A percentile compares a stretch with the other conserved stretches of the same genome.
phyloP scores from a whole-genome alignment of 2,797 vertebrate species.

The Sebastes jordani region DNA sequence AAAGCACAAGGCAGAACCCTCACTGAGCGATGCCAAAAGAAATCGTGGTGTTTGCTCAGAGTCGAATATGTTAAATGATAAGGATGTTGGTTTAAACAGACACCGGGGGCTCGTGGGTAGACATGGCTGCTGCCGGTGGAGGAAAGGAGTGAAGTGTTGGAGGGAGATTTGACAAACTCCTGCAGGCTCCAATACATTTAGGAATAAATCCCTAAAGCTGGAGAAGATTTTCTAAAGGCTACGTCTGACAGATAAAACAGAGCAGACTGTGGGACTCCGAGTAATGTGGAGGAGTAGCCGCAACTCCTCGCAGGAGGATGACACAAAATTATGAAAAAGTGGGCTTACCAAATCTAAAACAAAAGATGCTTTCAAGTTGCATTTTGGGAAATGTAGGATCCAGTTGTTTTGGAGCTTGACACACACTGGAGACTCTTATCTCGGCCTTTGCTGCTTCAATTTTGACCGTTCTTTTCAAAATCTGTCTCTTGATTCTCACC shows the following conservation, averaged over 20 bases:
- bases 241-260: conserved; percentile 24
- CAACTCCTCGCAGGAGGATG: background rate
- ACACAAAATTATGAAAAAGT: background rate
- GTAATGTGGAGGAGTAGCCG: background rate
- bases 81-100: conserved; percentile 54
- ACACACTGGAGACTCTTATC: too few species aligned
- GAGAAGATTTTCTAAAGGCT: conserved; percentile 13
- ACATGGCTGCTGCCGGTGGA: conserved; percentile 25
- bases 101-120: conserved; percentile 17
- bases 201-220: conserved; percentile 25
- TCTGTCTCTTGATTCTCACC: too few species aligned
- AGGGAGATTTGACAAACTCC: conserved; percentile 28
- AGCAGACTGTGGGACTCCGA: background rate
- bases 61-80: conserved; percentile 41
- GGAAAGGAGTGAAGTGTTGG: conserved; percentile 5
- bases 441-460: too few species aligned
- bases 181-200: conserved; percentile 28
- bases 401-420: background rate
- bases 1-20: conserved; percentile 17
- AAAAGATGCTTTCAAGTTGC: background rate
- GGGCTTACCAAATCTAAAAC: background rate
- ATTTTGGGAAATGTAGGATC: background rate
- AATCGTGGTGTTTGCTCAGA: conserved; percentile 2
- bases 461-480: background rate
- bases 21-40: background rate